Base-by-base conservation (phyloP, 2,888 invertebrate genomes). In the Luperina testacea region DNA sequence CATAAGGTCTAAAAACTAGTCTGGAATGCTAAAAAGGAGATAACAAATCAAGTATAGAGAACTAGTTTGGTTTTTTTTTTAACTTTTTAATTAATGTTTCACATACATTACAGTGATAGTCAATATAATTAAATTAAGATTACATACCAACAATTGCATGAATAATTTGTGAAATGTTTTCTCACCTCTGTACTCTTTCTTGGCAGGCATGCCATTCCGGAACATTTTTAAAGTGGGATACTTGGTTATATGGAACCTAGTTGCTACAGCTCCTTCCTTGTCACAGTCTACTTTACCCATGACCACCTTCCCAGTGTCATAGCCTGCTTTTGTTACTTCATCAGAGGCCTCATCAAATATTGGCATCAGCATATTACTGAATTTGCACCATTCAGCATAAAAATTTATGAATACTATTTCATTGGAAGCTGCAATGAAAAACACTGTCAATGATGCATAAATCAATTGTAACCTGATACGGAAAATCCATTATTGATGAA, bases 361-460 rank as follows among this genome's bases (percentile, higher is more conserved):
- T 20, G 99, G 99, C 95, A 98, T 98, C 93, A 99, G 97, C 97
- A 99, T 98, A 95, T 99, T 99, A 97, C 99, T 99, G 97, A 99
- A 99, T 92, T 99, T 98, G 97, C 99, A 99, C 99, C 99, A 99
- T 94, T 99, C 99, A 53, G 99, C 99, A 97, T 99, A 99, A 96
- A 99, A 99, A 97, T 99, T 99, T 84, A 99, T 98, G 96, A 99
- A 98, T 83, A 99, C 99, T 95, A 99, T 97, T 97, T 99, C 99
- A 97, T 99, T 99, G 82, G 98, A 98, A 83, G 98, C 99, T 99
- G 97, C 86, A 98, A 98, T 38, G 27, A 70, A 51, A 81, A 89
- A 81, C 15, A 83, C 80, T 89, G 87, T 90, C 90, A 82, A 45
- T 80, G 57, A 74, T 72, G 74, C 64, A 74, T 77, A 57, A 75